Conservation (phyloP, 2,888 invertebrate genomes). For the Digitonthophagus gazella region DNA sequence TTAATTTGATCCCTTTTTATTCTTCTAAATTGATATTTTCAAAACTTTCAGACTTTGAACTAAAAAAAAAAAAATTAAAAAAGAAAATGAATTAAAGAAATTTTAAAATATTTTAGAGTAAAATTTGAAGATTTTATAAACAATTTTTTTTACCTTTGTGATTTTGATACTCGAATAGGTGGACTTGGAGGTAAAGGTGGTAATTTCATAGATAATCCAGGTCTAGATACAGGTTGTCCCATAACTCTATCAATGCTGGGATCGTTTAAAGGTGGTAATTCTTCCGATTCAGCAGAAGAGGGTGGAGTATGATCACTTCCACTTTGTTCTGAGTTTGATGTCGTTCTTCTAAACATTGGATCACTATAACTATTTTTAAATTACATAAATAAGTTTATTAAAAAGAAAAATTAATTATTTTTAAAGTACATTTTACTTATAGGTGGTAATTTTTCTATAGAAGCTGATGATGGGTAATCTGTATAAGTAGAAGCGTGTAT, state of each 20-base stretch:
- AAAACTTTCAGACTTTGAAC: background rate
- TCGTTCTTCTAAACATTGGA: slow-evolving; percentile 43
- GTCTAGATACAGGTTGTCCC: slow-evolving; percentile 48
- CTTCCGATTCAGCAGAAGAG: slow-evolving; percentile 47
- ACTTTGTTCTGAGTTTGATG: slow-evolving; percentile 38
- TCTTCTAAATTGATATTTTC: background rate
- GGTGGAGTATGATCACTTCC: slow-evolving; percentile 45
- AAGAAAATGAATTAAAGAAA: slow-evolving; percentile 1
- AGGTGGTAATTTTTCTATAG: slow-evolving; percentile 62
- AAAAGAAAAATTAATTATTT: background rate
- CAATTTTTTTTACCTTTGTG: background rate
- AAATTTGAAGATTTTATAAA: background rate
- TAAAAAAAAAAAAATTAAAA: background rate
- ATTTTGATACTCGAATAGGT: slow-evolving; percentile 33
- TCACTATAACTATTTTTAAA: slow-evolving; percentile 44
- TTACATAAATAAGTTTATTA: background rate
- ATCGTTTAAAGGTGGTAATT: slow-evolving; percentile 39
- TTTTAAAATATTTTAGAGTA: too few relatives aligned
- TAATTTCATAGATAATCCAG: slow-evolving; percentile 44
- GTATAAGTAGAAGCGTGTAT: slow-evolving; percentile 79
- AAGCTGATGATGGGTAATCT: slow-evolving; percentile 55
- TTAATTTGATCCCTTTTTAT: background rate
- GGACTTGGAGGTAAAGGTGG: slow-evolving; percentile 49
- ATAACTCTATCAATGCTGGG: slow-evolving; percentile 47
- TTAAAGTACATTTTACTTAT: slow-evolving; percentile 59